phyloP scores from a whole-genome alignment of 2,888 invertebrate genomes.

The Philopedon plagiatum region DNA sequence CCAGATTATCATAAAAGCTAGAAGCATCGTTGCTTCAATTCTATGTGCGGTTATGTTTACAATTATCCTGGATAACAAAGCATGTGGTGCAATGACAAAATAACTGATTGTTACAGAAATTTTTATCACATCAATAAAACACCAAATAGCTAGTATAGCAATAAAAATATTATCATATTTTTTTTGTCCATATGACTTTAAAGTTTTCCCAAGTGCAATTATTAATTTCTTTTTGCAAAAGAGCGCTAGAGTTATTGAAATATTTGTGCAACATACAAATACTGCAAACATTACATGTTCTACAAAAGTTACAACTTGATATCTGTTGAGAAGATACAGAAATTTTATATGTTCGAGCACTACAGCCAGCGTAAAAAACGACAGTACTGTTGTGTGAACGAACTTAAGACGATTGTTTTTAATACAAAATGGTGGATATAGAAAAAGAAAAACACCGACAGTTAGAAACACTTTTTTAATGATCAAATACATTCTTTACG shows the following conservation, averaged over 20 bases:
- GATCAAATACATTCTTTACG: not conserved
- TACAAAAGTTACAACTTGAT: not conserved
- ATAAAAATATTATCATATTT: not conserved
- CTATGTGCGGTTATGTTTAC: not conserved
- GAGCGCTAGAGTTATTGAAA: not conserved
- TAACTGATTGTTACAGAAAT: not conserved
- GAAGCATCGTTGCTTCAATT: not conserved
- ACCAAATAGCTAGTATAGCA: not conserved
- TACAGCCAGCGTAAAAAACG: not conserved
- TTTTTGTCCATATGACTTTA: not conserved
- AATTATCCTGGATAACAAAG: not conserved
- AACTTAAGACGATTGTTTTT: not conserved
- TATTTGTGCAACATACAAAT: not conserved
- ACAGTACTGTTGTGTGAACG: not conserved
- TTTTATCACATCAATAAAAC: not conserved
- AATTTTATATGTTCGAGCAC: not conserved
- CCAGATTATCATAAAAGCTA: not conserved
- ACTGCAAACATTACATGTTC: not conserved
- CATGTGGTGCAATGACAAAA: not conserved
- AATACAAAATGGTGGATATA: not conserved
- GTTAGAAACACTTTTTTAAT: not conserved
- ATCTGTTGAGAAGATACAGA: not conserved
- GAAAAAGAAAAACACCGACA: not conserved
- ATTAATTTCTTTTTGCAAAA: not conserved
- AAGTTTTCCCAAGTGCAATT: not conserved